phyloP scores from a whole-genome alignment of 2,888 invertebrate genomes.

The Ecdyonurus torrentis region DNA sequence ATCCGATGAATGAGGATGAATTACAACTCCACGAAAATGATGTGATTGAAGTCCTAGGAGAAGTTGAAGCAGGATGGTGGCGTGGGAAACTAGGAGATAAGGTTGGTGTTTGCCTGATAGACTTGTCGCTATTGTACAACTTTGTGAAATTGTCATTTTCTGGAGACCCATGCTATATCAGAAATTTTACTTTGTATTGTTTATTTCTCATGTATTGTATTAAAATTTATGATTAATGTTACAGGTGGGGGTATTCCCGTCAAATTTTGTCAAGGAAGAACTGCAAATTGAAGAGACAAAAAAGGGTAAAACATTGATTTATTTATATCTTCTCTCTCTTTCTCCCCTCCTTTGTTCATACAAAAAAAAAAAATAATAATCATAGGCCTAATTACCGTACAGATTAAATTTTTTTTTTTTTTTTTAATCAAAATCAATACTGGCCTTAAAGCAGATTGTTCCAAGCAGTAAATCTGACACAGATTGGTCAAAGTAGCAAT shows the following conservation, averaged over 20 bases:
- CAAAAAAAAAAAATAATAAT: too few relatives aligned
- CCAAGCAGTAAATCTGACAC: too few relatives aligned
- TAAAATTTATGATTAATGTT: too few relatives aligned
- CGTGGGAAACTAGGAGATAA: constrained; percentile 65
- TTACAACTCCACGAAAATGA: constrained; percentile 74
- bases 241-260: constrained; percentile 76
- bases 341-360: too few relatives aligned
- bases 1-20: constrained; percentile 88
- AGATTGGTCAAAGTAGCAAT: too few relatives aligned
- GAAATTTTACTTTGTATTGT: neutral
- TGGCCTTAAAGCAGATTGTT: too few relatives aligned
- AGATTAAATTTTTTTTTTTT: too few relatives aligned
- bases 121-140: neutral
- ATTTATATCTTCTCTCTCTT: too few relatives aligned
- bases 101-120: constrained; percentile 24
- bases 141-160: neutral
- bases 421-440: too few relatives aligned
- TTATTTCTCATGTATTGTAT: neutral
- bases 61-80: constrained; percentile 93
- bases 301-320: too few relatives aligned
- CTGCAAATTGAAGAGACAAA: too few relatives aligned
- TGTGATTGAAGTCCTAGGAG: constrained; percentile 74
- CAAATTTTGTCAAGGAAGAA: constrained; percentile 60
- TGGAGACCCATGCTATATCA: neutral
- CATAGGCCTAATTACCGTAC: too few relatives aligned